phyloP scores from a whole-genome alignment of 2,113 vertebrate species.

The Ivindomyrus marchei region DNA sequence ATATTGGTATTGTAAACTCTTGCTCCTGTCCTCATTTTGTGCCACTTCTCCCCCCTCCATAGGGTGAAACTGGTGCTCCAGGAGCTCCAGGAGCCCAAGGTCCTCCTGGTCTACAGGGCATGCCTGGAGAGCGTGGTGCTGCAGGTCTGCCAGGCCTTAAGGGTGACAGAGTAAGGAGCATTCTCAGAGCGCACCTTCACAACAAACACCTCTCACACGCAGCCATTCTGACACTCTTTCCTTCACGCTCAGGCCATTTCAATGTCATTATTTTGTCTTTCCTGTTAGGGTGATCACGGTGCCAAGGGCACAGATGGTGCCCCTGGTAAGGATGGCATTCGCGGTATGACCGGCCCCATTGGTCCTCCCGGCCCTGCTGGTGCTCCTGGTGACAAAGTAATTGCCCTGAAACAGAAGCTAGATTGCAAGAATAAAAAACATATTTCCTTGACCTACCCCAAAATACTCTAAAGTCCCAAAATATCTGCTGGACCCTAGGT shows the following conservation, averaged over 20 bases:
- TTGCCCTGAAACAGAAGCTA: neutral
- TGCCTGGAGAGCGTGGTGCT: conserved; percentile 95
- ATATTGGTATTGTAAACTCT: neutral
- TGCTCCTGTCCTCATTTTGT: neutral
- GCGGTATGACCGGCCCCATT: conserved; percentile 89
- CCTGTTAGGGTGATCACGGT: conserved; percentile 82
- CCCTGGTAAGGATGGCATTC: conserved; percentile 85
- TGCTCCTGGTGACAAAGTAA: conserved; percentile 83
- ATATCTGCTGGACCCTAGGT: neutral
- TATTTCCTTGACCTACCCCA: neutral
- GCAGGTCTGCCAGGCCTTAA: conserved; percentile 90
- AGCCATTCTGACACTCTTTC: neutral
- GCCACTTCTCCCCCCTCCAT: neutral
- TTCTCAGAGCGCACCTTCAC: neutral
- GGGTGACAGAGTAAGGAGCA: conserved; percentile 83
- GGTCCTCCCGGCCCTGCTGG: conserved; percentile 89
- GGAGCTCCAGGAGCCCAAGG: conserved; percentile 81
- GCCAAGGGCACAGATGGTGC: conserved; percentile 82
- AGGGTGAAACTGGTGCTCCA: conserved; percentile 86
- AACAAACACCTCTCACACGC: neutral
- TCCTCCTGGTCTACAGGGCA: conserved; percentile 91
- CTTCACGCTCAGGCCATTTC: neutral
- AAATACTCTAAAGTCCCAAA: neutral
- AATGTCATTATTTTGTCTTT: neutral
- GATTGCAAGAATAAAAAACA: neutral